phyloP scores from a whole-genome alignment of 2,797 vertebrate genomes.

The Adrianichthys oophorus region DNA sequence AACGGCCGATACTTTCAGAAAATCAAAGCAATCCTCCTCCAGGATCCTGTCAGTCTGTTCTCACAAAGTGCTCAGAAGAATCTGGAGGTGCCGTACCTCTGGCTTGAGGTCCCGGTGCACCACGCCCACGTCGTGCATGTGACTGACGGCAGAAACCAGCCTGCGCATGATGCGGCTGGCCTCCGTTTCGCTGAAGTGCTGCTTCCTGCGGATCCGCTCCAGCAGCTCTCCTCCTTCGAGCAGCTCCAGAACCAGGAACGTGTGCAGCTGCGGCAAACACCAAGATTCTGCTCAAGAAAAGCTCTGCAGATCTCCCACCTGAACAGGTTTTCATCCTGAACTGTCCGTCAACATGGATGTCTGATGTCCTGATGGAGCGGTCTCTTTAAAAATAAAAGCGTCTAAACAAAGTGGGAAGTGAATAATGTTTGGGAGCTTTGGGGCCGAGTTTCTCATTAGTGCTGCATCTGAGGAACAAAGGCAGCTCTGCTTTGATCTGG shows the following conservation, averaged over 20 bases:
- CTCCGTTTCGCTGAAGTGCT: slow-evolving; percentile 96
- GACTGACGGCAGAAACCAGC: slow-evolving; percentile 95
- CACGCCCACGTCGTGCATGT: slow-evolving; percentile 98
- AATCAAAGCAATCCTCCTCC: slow-evolving; percentile 50
- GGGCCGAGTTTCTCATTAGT: slow-evolving; percentile 75
- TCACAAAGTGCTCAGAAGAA: slow-evolving; percentile 21
- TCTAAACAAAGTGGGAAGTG: slow-evolving; percentile 50
- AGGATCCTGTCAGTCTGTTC: slow-evolving; percentile 18
- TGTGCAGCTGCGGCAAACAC: slow-evolving; percentile 84
- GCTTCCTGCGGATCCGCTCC: slow-evolving; percentile 93
- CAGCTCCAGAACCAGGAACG: slow-evolving; percentile 93
- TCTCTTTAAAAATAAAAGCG: slow-evolving; percentile 48
- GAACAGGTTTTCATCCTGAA: background rate
- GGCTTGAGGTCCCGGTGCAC: slow-evolving; percentile 97
- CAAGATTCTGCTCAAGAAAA: background rate
- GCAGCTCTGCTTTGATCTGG: slow-evolving; percentile 72
- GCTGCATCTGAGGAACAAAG: slow-evolving; percentile 64
- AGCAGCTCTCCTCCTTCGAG: slow-evolving; percentile 94
- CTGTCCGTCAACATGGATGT: background rate
- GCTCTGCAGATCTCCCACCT: background rate
- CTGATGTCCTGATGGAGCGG: slow-evolving; percentile 34
- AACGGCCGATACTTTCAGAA: slow-evolving; percentile 35
- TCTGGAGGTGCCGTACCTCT: slow-evolving; percentile 80
- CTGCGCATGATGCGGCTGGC: slow-evolving; percentile 96
- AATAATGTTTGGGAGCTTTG: slow-evolving; percentile 50